phyloP scores from a whole-genome alignment of 2,888 invertebrate genomes.

The Synanthedon formicaeformis region DNA sequence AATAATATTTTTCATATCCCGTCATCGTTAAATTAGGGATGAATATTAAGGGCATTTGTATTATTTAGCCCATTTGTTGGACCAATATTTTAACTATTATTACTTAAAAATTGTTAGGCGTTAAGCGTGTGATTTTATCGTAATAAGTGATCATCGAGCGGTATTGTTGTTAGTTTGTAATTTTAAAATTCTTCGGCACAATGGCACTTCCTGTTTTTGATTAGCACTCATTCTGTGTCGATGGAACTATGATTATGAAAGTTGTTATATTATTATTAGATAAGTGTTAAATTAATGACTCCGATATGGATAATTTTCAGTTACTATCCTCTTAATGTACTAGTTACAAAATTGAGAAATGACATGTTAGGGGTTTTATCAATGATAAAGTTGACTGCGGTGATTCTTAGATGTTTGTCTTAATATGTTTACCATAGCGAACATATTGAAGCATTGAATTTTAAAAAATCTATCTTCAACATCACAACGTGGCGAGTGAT shows the following conservation, averaged over 20 bases:
- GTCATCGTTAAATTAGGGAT: constrained; percentile 68
- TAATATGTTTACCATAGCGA: constrained; percentile 15
- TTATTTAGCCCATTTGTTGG: constrained; percentile 72
- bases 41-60: constrained; percentile 71
- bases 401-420: constrained; percentile 33
- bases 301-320: constrained; percentile 68
- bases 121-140: constrained; percentile 71
- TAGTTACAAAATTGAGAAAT: constrained; percentile 66
- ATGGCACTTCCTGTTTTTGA: constrained; percentile 71
- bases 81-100: constrained; percentile 72
- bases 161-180: constrained; percentile 63
- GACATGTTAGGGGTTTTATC: constrained; percentile 69
- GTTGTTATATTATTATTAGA: constrained; percentile 71
- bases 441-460: no score
- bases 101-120: constrained; percentile 71
- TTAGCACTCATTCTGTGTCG: constrained; percentile 72
- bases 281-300: constrained; percentile 71
- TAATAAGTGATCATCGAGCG: constrained; percentile 68
- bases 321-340: constrained; percentile 60
- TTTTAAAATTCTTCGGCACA: constrained; percentile 69
- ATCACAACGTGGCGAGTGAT: constrained; percentile 38
- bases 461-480: constrained; percentile 17
- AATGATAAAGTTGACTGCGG: constrained; percentile 69
- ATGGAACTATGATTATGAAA: constrained; percentile 66
- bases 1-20: constrained; percentile 71